Evolutionary conservation across 64 coral and sea anemone genomes (phyloP).

Genomic region (Actinia tenebrosa): DNA sequence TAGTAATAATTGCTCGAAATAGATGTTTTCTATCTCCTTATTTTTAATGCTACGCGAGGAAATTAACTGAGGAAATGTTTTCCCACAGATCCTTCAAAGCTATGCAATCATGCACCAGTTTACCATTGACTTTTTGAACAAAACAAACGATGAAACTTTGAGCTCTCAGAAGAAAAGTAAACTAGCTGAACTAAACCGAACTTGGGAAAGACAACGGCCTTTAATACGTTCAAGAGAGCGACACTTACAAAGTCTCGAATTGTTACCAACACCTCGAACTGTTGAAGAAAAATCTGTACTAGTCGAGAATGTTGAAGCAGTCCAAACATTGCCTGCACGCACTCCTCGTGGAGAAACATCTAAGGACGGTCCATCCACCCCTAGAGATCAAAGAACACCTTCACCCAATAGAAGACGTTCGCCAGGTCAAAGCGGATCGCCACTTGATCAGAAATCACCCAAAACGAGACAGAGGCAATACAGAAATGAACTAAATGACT

Average conservation of each 20-base stretch:
- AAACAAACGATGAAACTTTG: conserved; percentile 42
- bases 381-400: conserved; percentile 23
- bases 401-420: conserved; percentile 37
- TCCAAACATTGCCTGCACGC: neutral
- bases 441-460: conserved; percentile 59
- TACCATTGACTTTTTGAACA: conserved; percentile 64
- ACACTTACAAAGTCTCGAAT: conserved; percentile 38
- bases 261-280: neutral
- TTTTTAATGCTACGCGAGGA: too few species aligned
- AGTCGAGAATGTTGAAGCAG: neutral
- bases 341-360: conserved; percentile 17
- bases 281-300: neutral
- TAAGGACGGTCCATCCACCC: conserved; percentile 36
- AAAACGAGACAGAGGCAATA: conserved; percentile 77
- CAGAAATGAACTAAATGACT: conserved; percentile 66
- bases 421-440: conserved; percentile 17
- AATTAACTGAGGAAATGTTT: neutral
- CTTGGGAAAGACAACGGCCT: conserved; percentile 68
- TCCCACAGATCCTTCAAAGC: conserved; percentile 56
- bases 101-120: conserved; percentile 65
- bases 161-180: conserved; percentile 64
- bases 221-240: conserved; percentile 63
- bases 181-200: conserved; percentile 58
- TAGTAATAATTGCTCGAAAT: too few species aligned
- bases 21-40: too few species aligned